These are phyloP conservation scores for Seira sanloemensis DNA, from an alignment of 2,888 invertebrate genomes.

Conservation along the genomic window DNA sequence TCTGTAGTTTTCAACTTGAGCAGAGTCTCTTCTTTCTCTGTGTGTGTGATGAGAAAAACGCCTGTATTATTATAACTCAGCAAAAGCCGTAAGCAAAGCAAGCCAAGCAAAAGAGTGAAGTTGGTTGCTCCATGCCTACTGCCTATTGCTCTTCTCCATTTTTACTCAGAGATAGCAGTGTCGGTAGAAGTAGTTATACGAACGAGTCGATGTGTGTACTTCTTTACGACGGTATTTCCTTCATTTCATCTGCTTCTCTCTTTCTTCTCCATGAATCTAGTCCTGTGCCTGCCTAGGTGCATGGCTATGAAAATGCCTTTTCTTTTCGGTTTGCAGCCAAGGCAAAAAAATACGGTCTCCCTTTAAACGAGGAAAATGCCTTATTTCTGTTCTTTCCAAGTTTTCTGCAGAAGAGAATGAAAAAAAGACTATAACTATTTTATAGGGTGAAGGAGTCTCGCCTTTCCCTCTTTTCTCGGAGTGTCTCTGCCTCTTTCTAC, in stretches of 20 bases:
- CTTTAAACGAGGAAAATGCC: no score
- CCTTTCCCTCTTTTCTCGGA: constrained; percentile 33
- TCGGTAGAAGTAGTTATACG: constrained; percentile 53
- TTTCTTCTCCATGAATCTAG: constrained; percentile 41
- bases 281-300: neutral
- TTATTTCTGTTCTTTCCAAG: neutral
- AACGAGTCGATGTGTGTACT: constrained; percentile 60
- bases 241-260: constrained; percentile 62
- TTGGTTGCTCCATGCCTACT: constrained; percentile 28
- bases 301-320: neutral
- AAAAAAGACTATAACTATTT: neutral
- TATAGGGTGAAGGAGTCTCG: constrained; percentile 39
- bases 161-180: constrained; percentile 30
- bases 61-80: constrained; percentile 46
- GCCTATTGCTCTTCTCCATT: neutral
- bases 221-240: constrained; percentile 64
- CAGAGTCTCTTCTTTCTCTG: neutral
- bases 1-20: constrained; percentile 32
- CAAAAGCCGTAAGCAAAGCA: constrained; percentile 62
- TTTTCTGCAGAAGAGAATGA: neutral
- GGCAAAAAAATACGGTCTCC: neutral
- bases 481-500: constrained; percentile 24
- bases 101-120: constrained; percentile 44
- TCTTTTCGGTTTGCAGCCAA: neutral
- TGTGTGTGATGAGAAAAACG: constrained; percentile 25